A percentile compares a stretch with the other conserved stretches of the same genome.
Conservation (phyloP, 2,797 vertebrate species). For the Botia kubotai region DNA sequence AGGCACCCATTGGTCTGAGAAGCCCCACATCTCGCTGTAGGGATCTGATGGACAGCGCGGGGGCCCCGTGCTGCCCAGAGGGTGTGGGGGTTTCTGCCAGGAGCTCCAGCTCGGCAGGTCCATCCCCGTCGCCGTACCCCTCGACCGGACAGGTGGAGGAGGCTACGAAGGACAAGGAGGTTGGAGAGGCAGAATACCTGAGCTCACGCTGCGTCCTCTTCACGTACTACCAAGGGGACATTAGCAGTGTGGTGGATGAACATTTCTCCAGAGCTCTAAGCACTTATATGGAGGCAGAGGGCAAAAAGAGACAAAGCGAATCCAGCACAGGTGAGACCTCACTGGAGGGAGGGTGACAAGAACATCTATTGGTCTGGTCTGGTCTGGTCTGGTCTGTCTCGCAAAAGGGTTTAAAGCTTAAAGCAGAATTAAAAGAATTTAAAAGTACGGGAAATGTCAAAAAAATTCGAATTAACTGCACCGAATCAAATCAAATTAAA, state of each 20-base stretch:
- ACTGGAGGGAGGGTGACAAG: not conserved
- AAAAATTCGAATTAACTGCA: too few relatives aligned
- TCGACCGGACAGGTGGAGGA: conserved; percentile 69
- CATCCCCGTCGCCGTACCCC: conserved; percentile 69
- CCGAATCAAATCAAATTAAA: too few relatives aligned
- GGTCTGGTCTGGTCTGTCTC: not conserved
- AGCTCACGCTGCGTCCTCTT: conserved; percentile 89
- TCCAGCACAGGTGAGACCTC: conserved; percentile 73
- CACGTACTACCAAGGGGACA: conserved; percentile 97
- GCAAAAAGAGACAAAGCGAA: conserved; percentile 73
- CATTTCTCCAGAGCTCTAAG: conserved; percentile 95
- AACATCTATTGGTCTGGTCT: not conserved
- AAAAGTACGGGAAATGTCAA: too few relatives aligned
- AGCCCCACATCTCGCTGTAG: conserved; percentile 71
- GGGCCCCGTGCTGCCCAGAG: conserved; percentile 73
- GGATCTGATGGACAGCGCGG: conserved; percentile 75
- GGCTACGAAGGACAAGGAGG: conserved; percentile 75
- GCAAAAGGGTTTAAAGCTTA: not conserved
- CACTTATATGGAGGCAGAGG: conserved; percentile 78
- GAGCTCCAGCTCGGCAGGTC: conserved; percentile 69
- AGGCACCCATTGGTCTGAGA: conserved; percentile 78
- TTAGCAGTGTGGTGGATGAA: conserved; percentile 92
- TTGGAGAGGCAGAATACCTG: conserved; percentile 81
- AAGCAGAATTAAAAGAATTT: too few relatives aligned
- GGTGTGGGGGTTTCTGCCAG: conserved; percentile 67